Evolutionary conservation across 2,797 vertebrate genomes (phyloP), one percentile per base, ranked within the genome.

Genomic region (Arrhamphus sclerolepis): DNA sequence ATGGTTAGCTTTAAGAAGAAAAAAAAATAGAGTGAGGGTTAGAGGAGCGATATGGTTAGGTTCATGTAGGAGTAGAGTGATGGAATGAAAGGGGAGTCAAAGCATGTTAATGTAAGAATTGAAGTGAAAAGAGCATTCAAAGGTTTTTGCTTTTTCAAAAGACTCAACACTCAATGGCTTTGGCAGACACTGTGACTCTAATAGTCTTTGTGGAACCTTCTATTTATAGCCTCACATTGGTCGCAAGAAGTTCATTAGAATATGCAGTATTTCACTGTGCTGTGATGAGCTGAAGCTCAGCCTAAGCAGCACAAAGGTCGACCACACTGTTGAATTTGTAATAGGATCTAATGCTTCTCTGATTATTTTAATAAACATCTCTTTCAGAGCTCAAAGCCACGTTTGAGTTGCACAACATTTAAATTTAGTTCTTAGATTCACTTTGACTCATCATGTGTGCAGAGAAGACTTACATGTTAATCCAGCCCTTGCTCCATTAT

Each of bases 201-300:
- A n/a, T 41, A 38, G 47, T 58, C 42, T 17, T 6, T 2, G 38
- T 6, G 28, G 21, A 60, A 24, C 63, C 22, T 56, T 63, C 44
- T 18, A 43, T 61, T 61, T 75, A 58, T 55, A 64, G 59, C 19
- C 46, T 76, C 16, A 49, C 7, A 29, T 20, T 49, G 47, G 67
- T 56, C 24, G 17, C 19, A 4, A 61, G 65, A 46, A 76, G 2
- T 73, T 83, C 50, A 40, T 42, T 67, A 77, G 39, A 28, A 21
- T 24, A 19, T 72, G 78, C 69, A 79, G 66, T 73, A 82, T 85
- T 85, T 87, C 65, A 34, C 70, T 40, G 2, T 14, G 18, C 55
- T 69, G 60, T 65, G 77, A 46, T 47, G 62, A 71, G 46, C n/a
- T 19, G 41, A 62, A 22, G 29, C 62, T 29, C 38, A 20, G 62